Evolutionary conservation across 2,113 vertebrate species (phyloP).

Genomic region (Tretioscincus oriximinensis): DNA sequence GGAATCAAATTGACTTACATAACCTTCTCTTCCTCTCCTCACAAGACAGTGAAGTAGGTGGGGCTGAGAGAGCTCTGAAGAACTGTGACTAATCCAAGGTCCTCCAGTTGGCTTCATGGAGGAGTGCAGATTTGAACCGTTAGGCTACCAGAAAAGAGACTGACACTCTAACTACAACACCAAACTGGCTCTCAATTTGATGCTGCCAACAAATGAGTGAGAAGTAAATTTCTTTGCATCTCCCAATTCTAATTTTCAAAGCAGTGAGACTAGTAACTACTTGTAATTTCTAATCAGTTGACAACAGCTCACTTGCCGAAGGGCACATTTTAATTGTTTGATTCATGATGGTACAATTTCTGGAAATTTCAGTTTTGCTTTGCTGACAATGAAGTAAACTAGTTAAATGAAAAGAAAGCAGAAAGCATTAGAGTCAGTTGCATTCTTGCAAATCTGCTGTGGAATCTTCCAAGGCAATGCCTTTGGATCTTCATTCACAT

Average conservation of each 20-base stretch:
- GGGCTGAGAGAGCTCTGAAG: too few species aligned
- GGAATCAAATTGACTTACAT: too few species aligned
- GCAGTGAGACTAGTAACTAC: background rate
- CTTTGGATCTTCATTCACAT: background rate
- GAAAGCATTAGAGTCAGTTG: conserved; percentile 20
- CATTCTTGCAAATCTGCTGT: conserved; percentile 17
- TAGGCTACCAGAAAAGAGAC: too few species aligned
- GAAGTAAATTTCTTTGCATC: background rate
- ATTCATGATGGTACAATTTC: conserved; percentile 23
- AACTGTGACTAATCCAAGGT: too few species aligned
- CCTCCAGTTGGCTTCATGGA: too few species aligned
- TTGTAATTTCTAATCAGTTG: conserved; percentile 4
- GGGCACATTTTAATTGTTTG: background rate
- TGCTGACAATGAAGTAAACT: conserved; percentile 32
- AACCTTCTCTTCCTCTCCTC: too few species aligned
- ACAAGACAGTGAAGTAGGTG: too few species aligned
- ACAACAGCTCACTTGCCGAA: conserved; percentile 19
- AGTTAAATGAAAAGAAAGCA: conserved; percentile 35
- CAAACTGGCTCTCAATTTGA: too few species aligned
- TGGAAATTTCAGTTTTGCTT: conserved; percentile 29
- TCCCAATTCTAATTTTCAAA: background rate
- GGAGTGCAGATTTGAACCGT: too few species aligned
- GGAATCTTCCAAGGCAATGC: background rate
- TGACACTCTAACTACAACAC: too few species aligned
- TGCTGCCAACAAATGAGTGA: too few species aligned